Conservation (phyloP, 37 sponge, comb jelly and placozoan genomes). For the Spongia lamella region DNA sequence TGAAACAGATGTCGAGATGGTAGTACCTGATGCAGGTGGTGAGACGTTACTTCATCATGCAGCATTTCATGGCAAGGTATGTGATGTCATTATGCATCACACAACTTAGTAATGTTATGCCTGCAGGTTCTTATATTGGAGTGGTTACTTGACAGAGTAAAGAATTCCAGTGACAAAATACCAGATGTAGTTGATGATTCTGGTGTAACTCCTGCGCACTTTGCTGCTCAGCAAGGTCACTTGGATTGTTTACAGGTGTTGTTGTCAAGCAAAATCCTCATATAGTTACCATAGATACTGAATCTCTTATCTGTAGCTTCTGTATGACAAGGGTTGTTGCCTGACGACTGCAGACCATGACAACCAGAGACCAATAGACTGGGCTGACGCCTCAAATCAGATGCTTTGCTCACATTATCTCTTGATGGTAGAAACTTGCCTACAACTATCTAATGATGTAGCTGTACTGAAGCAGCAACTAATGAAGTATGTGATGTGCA, state of each 20-base stretch:
- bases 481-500: constrained; percentile 27
- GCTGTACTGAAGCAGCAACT: constrained; percentile 44
- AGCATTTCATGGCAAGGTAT: constrained; percentile 73
- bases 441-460: constrained; percentile 55
- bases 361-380: constrained; percentile 73
- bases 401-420: constrained; percentile 56
- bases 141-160: constrained; percentile 55
- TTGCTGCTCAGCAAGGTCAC: constrained; percentile 79
- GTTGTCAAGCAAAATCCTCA: not conserved
- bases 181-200: constrained; percentile 61
- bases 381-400: constrained; percentile 72
- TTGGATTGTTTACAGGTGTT: constrained; percentile 74
- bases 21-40: constrained; percentile 72
- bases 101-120: not conserved
- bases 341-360: constrained; percentile 49
- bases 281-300: no score
- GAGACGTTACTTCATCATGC: constrained; percentile 86
- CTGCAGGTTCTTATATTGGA: constrained; percentile 63
- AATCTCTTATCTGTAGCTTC: constrained; percentile 28
- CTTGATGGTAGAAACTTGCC: constrained; percentile 62
- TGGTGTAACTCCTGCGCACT: constrained; percentile 82
- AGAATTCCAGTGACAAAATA: not conserved
- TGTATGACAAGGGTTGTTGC: constrained; percentile 46
- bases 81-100: not conserved
- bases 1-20: constrained; percentile 58